Evolutionary conservation across 2,113 vertebrate species (phyloP), one percentile per base, ranked within the genome.

Genomic region (Sylvilagus bachmani): DNA sequence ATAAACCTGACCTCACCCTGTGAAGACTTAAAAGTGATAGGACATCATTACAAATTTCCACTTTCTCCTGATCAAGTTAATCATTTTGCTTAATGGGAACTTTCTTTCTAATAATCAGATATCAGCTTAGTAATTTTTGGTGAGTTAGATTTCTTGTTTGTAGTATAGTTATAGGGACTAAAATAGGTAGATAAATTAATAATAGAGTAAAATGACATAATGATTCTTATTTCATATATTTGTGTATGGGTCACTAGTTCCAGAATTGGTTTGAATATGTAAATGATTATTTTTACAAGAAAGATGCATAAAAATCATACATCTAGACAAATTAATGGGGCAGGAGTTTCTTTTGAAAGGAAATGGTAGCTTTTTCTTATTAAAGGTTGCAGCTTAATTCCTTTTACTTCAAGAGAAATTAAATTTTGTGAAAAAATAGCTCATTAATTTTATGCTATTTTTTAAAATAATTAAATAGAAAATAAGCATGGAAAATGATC

Each of bases 381-480:
- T 93, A 74, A 83, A 8, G 27, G 25, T 51, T 93, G 38, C 16
- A 83, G 31, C 17, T 93, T n/a, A 95, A 61, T 82, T 90, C 88
- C 79, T 86, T 93, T 38, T 91, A 29, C 69, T 79, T 85, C 27
- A 49, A 36, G 25, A 17, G 7, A 49, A 79, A 78, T 92, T 55
- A 83, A 64, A 12, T 83, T 66, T 94, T 92, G 19, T 83, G 19
- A 95, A 5, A 93, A 87, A 90, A 87, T 24, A 89, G 10, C 77
- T 96, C 8, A 89, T 95, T 95, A 89, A 61, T 58, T 90, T 89
- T 61, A 80, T 92, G 21, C 61, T 83, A 78, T 89, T 91, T 86
- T 88, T 96, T 61, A 69, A 69, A 85, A 74, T 19, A 90, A 83
- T 85, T 84, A 85, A 93, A 53, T 77, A 38, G 19, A 55, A 86